Evolutionary conservation across 2,797 vertebrate genomes (phyloP).

Genomic region (Chelon auratus): DNA sequence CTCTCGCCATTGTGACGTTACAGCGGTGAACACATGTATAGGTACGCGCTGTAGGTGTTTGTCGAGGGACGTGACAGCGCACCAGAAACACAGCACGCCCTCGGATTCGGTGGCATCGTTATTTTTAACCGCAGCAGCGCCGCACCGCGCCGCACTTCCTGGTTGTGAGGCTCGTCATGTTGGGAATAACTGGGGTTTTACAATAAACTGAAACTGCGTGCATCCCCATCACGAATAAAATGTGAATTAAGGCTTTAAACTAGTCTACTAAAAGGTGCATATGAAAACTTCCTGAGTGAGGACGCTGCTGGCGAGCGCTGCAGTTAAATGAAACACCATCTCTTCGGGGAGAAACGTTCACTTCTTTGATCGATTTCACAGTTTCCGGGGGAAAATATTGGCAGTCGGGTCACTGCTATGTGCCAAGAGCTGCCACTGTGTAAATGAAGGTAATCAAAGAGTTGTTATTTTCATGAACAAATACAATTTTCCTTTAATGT

Average conservation of each 20-base stretch:
- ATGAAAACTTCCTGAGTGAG: slow-evolving; percentile 1
- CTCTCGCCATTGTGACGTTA: slow-evolving; percentile 29
- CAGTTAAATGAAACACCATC: slow-evolving; percentile 3
- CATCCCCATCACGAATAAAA: no score
- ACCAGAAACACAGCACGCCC: neutral
- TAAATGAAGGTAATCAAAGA: slow-evolving; percentile 18
- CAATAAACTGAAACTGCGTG: neutral
- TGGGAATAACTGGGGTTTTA: neutral
- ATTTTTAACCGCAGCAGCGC: neutral
- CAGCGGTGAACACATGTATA: slow-evolving; percentile 13
- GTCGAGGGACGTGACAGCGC: neutral
- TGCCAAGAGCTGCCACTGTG: slow-evolving; percentile 15
- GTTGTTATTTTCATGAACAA: neutral
- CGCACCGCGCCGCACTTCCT: neutral
- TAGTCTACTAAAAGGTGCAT: neutral
- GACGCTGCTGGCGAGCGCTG: neutral
- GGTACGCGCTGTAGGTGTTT: neutral
- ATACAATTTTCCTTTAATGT: slow-evolving; percentile 6
- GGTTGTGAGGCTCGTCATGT: neutral
- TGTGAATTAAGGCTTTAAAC: no score
- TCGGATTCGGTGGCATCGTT: neutral
- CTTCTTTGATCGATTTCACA: slow-evolving; percentile 14
- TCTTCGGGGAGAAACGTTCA: neutral
- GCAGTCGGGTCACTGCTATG: neutral
- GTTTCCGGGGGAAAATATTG: neutral